Base-by-base conservation (phyloP, 2,113 vertebrate species). In the Micromys minutus region DNA sequence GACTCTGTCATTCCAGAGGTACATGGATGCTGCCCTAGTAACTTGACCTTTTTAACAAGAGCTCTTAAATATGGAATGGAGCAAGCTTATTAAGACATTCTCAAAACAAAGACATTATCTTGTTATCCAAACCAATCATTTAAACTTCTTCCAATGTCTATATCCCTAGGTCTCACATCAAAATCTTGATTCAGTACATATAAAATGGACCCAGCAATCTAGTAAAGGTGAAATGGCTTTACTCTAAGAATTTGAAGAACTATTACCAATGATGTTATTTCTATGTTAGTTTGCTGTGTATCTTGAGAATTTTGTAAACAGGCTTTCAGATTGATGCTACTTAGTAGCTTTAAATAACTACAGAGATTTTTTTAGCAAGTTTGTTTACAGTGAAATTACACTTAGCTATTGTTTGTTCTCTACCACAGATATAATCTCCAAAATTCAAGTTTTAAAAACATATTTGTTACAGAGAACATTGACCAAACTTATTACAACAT, bases 71-170 rank as follows among this genome's bases (percentile, higher is more conserved):
- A 81, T 17, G 81, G 52, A 92, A 75, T 72, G 24, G n/a, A 89
- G 91, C 69, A 29, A 29, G 5, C 39, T 86, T 47, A 83, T 12
- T 4, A 29, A 80, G 90, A 67, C 3, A 81, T 7, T 84, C 12
- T 92, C 7, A 87, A 63, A 75, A 77, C 4, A 89, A 80, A 71
- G 8, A 52, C 9, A 65, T 81, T 80, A 81, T 74, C 72, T 24
- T 84, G 17, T 67, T 85, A 75, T 86, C 81, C 47, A 76, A 93
- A 95, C 7, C 1, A 77, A 86, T 72, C 55, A 81, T 67, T 87
- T 88, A 80, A 59, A 5, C 42, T 45, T 1, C 12, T 92, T 55
- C 42, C 94, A 67, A 21, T 63, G 0, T 36, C n/a, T 19, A 26
- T 7, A 57, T 22, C 52, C 0, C 13, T 31, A 75, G 4, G 36